Base-by-base conservation (phyloP, 2,797 vertebrate genomes). In the Acanthurus lineatus region DNA sequence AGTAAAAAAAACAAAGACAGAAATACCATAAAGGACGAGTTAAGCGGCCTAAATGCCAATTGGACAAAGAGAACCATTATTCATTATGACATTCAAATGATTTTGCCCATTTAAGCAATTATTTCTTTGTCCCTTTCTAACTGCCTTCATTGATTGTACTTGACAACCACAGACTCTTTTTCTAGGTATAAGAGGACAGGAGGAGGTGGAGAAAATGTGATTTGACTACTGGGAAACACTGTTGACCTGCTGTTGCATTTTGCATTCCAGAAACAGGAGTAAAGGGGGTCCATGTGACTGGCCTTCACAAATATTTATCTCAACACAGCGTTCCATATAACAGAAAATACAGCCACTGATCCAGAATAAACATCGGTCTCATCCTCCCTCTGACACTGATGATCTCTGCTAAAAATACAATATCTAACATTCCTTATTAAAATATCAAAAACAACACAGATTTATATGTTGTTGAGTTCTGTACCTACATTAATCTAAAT, bases 301-400 rank as follows among this genome's bases (percentile, higher is more conserved):
- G 49, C 56, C 66, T 86, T 72, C 79, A 38, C 77, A 91, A 90
- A 93, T 91, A 92, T 93, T 91, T 89, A 83, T 90, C 75, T 71
- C 75, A 71, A 49, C 44, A 70, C 72, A 53, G 76, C 57, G 68
- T 90, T 88, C 83, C 71, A 82, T 69, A 44, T 62, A 88, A 80
- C 64, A 88, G 82, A 85, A 90, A 91, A 86, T 88, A 73, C 71
- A 75, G 82, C 45, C 67, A 79, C 62, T 70, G 45, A 32, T 88
- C 81, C 89, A 92, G 76, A 79, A 70, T 83, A 92, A 93, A 92
- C 90, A 92, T 47, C 40, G 44, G 74, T 67, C 69, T 79, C 86
- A 85, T 80, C 88, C 82, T 82, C 64, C 79, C 76, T 65, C 69
- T 14, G 52, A 81, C 68, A 76, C 69, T 61, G 64, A 89, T 69